Evolutionary conservation across 1,140 invertebrate genomes (phyloP).

Genomic region (Drosophila burlai): DNA sequence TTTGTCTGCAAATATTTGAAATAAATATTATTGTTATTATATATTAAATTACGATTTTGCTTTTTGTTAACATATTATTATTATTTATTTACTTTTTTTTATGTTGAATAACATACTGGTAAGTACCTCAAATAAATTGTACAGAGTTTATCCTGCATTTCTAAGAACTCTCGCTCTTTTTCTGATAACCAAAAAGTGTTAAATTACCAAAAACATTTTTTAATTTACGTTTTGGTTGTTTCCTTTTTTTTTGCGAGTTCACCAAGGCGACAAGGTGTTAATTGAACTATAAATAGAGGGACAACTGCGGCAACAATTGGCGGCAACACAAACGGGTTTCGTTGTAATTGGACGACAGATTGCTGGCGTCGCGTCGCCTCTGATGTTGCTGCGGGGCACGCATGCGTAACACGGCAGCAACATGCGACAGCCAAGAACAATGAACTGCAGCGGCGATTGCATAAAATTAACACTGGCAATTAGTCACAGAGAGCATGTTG

Average conservation of each 20-base stretch:
- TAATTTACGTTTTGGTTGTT: slow-evolving; percentile 44
- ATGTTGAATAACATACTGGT: no score
- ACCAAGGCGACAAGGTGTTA: slow-evolving; percentile 71
- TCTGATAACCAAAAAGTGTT: slow-evolving; percentile 3
- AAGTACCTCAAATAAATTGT: neutral
- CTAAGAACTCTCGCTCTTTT: neutral
- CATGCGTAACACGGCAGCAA: slow-evolving; percentile 75
- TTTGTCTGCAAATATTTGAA: neutral
- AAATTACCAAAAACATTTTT: slow-evolving; percentile 11
- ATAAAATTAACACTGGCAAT: slow-evolving; percentile 73
- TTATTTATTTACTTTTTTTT: no score
- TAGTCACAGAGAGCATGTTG: slow-evolving; percentile 53
- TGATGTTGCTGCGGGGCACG: slow-evolving; percentile 40
- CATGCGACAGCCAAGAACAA: slow-evolving; percentile 46
- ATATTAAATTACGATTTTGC: no score
- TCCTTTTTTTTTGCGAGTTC: slow-evolving; percentile 46
- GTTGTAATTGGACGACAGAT: slow-evolving; percentile 44
- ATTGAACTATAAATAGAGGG: slow-evolving; percentile 73
- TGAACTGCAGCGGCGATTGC: slow-evolving; percentile 54
- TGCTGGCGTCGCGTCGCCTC: slow-evolving; percentile 37
- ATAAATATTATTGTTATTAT: no score
- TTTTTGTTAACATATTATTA: neutral
- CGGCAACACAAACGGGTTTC: slow-evolving; percentile 53
- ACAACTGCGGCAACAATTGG: slow-evolving; percentile 59
- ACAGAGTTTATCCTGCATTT: neutral